Base-by-base conservation (phyloP, 2,113 vertebrate species). In the Strix uralensis region DNA sequence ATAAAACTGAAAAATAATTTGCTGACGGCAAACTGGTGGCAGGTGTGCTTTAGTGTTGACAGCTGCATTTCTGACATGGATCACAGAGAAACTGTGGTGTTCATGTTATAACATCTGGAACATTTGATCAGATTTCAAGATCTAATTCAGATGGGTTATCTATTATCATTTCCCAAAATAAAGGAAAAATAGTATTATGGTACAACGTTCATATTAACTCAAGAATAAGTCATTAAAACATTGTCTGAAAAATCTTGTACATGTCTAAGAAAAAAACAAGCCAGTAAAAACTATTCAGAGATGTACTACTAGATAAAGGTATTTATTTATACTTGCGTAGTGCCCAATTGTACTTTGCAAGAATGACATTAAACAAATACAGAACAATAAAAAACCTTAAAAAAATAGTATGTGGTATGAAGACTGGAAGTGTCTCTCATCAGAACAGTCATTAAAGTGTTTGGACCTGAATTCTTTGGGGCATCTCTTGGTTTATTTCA, bases 31-130 rank as follows among this genome's bases (percentile, higher is more conserved):
- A 95, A 95, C 84, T 87, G 67, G 89, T 66, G 94, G 94, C 98
- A 98, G 98, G 97, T 98, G 97, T 88, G 94, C 49, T 73, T 95
- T 97, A 85, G 5, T 88, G 75, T 93, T 98, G 97, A 97, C 98
- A 98, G 98, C 95, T 98, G 98, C 66, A 89, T 94, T 95, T 97
- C 95, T 97, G 97, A 98, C 90, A 98, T 51, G 97, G 97, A 98
- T 98, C 97, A 97, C 91, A 97, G 96, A 96, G 62, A 92, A 96
- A 94, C 83, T 96, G 82, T 77, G 95, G 36, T 70, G 89, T 61
- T 96, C 96, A 67, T 25, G 30, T 61, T 87, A 80, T 66, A 98
- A 98, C 98, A 98, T 98, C 98, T 98, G 98, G 97, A 98, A 90
- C 51, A 51, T 91, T 97, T 98, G 96, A 97, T 97, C 91, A 89